phyloP scores from a whole-genome alignment of 2,888 invertebrate genomes.

The Tillus elongatus region DNA sequence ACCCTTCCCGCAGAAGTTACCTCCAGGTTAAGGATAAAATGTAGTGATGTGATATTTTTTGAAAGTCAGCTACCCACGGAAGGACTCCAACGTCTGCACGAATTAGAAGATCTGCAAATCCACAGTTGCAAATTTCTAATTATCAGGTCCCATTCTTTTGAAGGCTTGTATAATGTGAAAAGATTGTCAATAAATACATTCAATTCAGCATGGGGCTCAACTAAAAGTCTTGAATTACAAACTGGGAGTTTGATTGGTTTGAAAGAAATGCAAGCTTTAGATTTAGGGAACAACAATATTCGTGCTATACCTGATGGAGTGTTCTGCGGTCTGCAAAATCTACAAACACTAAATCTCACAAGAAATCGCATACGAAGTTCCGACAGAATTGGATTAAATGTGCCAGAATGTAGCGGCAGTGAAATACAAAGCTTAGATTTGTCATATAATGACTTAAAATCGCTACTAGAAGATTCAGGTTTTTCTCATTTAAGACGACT shows the following conservation, averaged over 20 bases:
- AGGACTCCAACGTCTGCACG: conserved; percentile 55
- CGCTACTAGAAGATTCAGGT: conserved; percentile 60
- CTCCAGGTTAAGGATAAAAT: conserved; percentile 62
- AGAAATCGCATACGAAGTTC: conserved; percentile 72
- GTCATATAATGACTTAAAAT: conserved; percentile 69
- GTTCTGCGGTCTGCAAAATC: conserved; percentile 69
- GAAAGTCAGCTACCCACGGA: conserved; percentile 68
- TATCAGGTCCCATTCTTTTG: conserved; percentile 67
- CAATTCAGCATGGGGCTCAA: conserved; percentile 70
- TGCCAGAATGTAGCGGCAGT: conserved; percentile 54
- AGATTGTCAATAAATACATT: conserved; percentile 69
- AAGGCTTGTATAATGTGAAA: conserved; percentile 69
- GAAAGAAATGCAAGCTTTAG: conserved; percentile 67
- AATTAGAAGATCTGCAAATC: conserved; percentile 65
- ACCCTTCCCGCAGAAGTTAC: conserved; percentile 62
- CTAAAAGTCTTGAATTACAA: conserved; percentile 65
- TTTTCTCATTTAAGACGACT: conserved; percentile 67
- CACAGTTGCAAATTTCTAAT: conserved; percentile 72
- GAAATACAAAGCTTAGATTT: conserved; percentile 71
- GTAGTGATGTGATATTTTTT: conserved; percentile 67
- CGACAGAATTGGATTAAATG: conserved; percentile 62
- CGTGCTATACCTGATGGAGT: conserved; percentile 68
- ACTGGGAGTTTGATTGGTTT: conserved; percentile 65
- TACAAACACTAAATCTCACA: conserved; percentile 77
- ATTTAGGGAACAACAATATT: conserved; percentile 77